These are phyloP conservation scores for Tapirus indicus DNA, from an alignment of 2,797 vertebrate species.

Conservation along the genomic window DNA sequence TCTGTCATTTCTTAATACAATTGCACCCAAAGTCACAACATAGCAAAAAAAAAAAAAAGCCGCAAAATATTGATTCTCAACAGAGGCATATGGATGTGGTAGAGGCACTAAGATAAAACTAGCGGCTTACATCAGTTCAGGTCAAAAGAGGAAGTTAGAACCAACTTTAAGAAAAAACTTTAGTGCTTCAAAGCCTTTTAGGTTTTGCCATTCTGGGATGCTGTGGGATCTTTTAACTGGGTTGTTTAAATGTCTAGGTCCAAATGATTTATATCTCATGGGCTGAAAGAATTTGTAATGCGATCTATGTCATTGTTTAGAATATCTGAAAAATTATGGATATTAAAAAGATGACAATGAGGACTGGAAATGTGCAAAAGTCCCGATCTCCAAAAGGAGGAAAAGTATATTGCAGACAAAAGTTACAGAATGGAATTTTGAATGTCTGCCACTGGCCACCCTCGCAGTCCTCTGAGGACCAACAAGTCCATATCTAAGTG, in stretches of 20 bases:
- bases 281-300: background rate
- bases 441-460: background rate
- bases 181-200: background rate
- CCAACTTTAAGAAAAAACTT: background rate
- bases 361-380: background rate
- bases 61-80: background rate
- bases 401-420: background rate
- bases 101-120: background rate
- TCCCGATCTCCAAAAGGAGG: background rate
- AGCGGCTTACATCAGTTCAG: background rate
- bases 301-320: background rate
- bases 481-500: background rate
- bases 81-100: background rate
- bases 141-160: background rate
- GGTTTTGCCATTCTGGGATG: background rate
- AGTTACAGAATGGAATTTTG: background rate
- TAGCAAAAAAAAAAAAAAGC: background rate
- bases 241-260: background rate
- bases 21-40: conserved; percentile 6
- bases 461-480: background rate
- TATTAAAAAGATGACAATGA: background rate
- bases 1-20: conserved; percentile 19
- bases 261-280: background rate
- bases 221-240: background rate
- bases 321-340: background rate